Evolutionary conservation across 2,113 vertebrate species (phyloP).

Genomic region (Hydropotes inermis): DNA sequence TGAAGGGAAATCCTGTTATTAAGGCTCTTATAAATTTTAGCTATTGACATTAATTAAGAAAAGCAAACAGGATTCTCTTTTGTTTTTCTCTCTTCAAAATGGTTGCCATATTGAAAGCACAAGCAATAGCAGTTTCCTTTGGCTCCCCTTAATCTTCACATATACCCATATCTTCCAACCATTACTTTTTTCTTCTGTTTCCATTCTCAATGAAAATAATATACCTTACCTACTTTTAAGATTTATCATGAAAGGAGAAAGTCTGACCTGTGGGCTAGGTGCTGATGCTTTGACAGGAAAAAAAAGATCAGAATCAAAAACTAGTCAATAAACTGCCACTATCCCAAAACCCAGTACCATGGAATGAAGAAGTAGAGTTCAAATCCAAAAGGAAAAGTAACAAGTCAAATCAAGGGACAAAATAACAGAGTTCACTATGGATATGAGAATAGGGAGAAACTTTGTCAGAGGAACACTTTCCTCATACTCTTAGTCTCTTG

Average conservation of each 20-base stretch:
- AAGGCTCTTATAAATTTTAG: not conserved
- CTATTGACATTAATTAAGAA: not conserved
- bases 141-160: not conserved
- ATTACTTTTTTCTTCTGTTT: not conserved
- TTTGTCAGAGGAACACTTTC: not conserved
- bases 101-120: not conserved
- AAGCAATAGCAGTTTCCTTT: not conserved
- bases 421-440: not conserved
- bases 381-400: not conserved
- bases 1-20: not conserved
- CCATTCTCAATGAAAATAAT: not conserved
- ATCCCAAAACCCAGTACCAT: not conserved
- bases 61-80: not conserved
- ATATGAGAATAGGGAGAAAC: not conserved
- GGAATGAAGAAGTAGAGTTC: not conserved
- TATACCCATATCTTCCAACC: not conserved
- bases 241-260: not conserved
- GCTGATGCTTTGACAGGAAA: not conserved
- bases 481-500: not conserved
- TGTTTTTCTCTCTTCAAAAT: not conserved
- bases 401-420: not conserved
- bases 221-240: not conserved
- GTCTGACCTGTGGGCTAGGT: not conserved
- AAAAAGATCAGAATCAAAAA: not conserved
- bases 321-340: not conserved